Base-by-base conservation (phyloP, 1,140 invertebrate genomes). In the Pogonomyrmex californicus region DNA sequence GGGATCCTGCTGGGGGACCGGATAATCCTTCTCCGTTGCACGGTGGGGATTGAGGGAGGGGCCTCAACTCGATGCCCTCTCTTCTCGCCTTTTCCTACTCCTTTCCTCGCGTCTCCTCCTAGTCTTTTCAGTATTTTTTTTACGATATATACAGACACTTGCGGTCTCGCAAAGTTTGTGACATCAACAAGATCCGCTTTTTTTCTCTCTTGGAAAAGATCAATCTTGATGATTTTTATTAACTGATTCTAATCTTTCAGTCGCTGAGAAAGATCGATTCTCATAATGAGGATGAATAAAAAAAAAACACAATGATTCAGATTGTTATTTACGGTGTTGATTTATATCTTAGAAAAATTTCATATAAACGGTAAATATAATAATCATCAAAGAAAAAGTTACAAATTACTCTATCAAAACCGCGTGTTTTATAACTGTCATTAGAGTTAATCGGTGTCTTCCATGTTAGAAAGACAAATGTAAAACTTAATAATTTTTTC, bases 31-130 rank as follows among this genome's bases (percentile, higher is more conserved):
- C 68, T 71, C 49, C 44, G 41, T 0, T 58, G n/a, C 9, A 38
- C 36, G 49, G 79, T 81, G 82, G 87, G 90, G 90, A 86, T 77
- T 36, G 91, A 92, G 89, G 94, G 94, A 93, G 94, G 94, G 94
- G 94, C 94, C 76, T 94, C 85, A 87, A 79, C 47, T 23, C 87
- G 51, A 38, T 89, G 78, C 88, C 91, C 91, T 91, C 91, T 93
- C 89, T 86, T 87, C 89, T 79, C 63, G 36, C 71, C 88, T 76
- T 83, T 65, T 75, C 70, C 82, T 87, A 86, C 78, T 79, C 90
- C 85, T 85, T 78, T 62, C 33, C 62, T 54, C 38, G 70, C 17
- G 79, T 60, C 41, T 60, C 60, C 82, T 87, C 86, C 63, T 91
- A 87, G 60, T 78, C 83, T 89, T 82, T 49, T 54, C 66, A 60